Base-by-base conservation (phyloP, 2,888 invertebrate genomes). In the Macrostomum cliftonense region DNA sequence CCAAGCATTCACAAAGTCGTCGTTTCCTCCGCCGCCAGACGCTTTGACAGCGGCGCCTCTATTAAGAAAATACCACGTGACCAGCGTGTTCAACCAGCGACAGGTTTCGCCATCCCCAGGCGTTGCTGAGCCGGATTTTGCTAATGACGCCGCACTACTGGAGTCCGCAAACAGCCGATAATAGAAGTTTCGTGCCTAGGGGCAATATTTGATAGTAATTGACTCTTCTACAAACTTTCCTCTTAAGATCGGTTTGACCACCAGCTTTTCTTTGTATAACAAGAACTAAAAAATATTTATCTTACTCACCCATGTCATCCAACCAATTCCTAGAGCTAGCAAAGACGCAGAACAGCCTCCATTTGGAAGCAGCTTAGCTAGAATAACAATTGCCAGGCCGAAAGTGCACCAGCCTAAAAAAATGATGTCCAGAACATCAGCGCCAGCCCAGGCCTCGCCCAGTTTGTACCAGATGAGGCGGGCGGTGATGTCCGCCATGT, bases 1-100 rank as follows among this genome's bases (percentile, higher is more conserved):
- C 71, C 71, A 71, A 38, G 65, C 61, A 45, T 70, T 64, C 28
- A 71, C 58, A 52, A 63, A 59, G 38, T 56, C 53, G 48, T 62
- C 56, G 52, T 63, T 63, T 7, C 28, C 28, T 28, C 28, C 28
- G 28, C 28, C 28, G 28, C 28, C 28, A 9, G 4, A 4, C 4
- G 28, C 9, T 28, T 28, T 4, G 9, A 7, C 28, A 28, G 9
- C 28, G 28, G 28, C 28, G 28, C 28, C 28, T 9, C 28, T 4
- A 53, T 67, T 62, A 17, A 62, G 55, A 51, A 63, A 65, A 45
- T 65, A 57, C 67, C 67, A 68, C 52, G 62, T 61, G 16, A 68
- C 51, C 1, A 59, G 59, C 5, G 60, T 58, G 54, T 68, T 68
- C 40, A 68, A 52, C 68, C 68, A 68, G 44, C 59, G 58, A 38